Evolutionary conservation across 1,140 invertebrate species (phyloP).

Genomic region (Hestina assimilis): DNA sequence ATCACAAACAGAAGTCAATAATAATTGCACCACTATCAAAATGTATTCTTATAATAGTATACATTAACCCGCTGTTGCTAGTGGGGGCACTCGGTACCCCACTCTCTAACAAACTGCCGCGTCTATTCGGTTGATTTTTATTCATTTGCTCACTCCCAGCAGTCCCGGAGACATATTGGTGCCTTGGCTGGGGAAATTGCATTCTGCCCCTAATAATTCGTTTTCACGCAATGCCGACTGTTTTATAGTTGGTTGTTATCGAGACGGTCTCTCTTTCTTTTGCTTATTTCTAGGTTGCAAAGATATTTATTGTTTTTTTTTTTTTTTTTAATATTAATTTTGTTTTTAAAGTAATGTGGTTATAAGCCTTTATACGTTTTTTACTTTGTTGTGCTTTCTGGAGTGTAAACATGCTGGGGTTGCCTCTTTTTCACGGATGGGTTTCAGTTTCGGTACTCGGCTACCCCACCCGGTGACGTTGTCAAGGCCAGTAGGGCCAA

Average conservation of each 20-base stretch:
- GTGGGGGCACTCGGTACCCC: slow-evolving; percentile 11
- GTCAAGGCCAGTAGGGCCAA: too few species aligned
- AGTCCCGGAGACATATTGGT: slow-evolving; percentile 46
- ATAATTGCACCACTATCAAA: not conserved
- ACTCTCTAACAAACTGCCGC: slow-evolving; percentile 34
- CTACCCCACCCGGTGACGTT: too few species aligned
- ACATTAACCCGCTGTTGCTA: slow-evolving; percentile 10
- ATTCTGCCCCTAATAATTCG: slow-evolving; percentile 46
- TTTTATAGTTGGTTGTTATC: slow-evolving; percentile 16
- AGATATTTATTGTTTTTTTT: not conserved
- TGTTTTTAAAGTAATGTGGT: too few species aligned
- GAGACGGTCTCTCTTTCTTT: not conserved
- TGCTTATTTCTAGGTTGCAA: not conserved
- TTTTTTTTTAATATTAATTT: too few species aligned
- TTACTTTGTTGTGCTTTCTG: too few species aligned
- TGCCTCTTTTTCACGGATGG: too few species aligned
- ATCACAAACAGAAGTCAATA: too few species aligned
- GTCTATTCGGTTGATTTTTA: slow-evolving; percentile 51
- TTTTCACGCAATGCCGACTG: slow-evolving; percentile 37
- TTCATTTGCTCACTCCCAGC: slow-evolving; percentile 41
- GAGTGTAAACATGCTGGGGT: too few species aligned
- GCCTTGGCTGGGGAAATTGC: slow-evolving; percentile 47
- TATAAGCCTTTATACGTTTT: too few species aligned
- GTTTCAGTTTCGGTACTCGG: too few species aligned
- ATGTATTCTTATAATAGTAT: not conserved